These are phyloP conservation scores for Accipiter cooperii DNA, from an alignment of 2,113 vertebrate genomes.

Conservation along the genomic window DNA sequence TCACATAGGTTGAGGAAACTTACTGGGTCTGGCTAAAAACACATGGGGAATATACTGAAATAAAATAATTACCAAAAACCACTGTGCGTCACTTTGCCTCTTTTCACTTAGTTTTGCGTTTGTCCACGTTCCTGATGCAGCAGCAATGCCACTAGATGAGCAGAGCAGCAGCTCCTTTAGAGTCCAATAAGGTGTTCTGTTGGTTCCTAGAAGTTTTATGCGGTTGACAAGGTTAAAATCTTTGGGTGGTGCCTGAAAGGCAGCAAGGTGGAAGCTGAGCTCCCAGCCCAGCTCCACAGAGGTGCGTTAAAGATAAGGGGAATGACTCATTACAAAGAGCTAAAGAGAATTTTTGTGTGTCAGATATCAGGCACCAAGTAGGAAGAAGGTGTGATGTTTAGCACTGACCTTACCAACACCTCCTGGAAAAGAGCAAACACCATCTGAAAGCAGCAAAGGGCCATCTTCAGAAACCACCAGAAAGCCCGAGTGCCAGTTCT, in stretches of 20 bases:
- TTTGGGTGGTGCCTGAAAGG: not conserved
- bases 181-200: not conserved
- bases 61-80: not conserved
- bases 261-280: not conserved
- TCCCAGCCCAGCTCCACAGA: not conserved
- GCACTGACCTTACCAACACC: not conserved
- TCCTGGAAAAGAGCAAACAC: not conserved
- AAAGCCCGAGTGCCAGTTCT: not conserved
- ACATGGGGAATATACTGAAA: not conserved
- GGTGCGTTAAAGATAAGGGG: not conserved
- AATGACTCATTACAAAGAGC: not conserved
- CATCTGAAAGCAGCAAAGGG: not conserved
- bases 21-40: not conserved
- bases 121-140: fast-evolving
- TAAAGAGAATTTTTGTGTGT: not conserved
- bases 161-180: not conserved
- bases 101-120: fast-evolving
- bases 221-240: not conserved
- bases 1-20: not conserved
- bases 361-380: fast-evolving
- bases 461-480: not conserved
- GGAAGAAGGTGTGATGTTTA: not conserved
- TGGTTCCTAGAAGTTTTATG: not conserved
- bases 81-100: fast-evolving
- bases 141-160: not conserved